phyloP scores from a whole-genome alignment of 1,140 invertebrate genomes.

The Drosophila fuyamai region DNA sequence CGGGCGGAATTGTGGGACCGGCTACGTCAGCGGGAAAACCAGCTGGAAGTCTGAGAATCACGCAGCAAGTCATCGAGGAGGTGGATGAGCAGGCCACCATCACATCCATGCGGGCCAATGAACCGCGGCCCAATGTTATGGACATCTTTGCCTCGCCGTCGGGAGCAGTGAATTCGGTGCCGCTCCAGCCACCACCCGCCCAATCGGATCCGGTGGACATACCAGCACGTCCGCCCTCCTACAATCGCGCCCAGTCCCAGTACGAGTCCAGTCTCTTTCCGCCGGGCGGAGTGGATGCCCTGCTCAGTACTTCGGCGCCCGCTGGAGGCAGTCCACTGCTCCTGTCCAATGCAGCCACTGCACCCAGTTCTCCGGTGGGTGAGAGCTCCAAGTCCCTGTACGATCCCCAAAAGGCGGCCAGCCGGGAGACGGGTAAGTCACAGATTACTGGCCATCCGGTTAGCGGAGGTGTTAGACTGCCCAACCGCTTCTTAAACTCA shows the following conservation, averaged over 20 bases:
- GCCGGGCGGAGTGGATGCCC: slow-evolving; percentile 69
- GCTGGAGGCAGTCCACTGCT: slow-evolving; percentile 49
- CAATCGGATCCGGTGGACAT: slow-evolving; percentile 85
- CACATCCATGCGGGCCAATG: slow-evolving; percentile 88
- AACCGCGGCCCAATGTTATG: slow-evolving; percentile 86
- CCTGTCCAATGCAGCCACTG: slow-evolving; percentile 54
- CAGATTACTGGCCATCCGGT: neutral
- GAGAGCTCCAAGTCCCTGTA: slow-evolving; percentile 79
- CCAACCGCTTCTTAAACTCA: slow-evolving; percentile 43
- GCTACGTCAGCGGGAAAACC: slow-evolving; percentile 44
- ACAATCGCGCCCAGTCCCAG: slow-evolving; percentile 74
- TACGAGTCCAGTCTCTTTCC: slow-evolving; percentile 67
- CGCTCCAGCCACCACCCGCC: slow-evolving; percentile 73
- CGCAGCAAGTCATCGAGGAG: slow-evolving; percentile 92
- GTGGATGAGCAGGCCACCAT: slow-evolving; percentile 93
- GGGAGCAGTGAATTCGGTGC: slow-evolving; percentile 64
- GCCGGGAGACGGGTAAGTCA: slow-evolving; percentile 77
- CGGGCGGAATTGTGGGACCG: slow-evolving; percentile 19
- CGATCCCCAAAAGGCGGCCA: slow-evolving; percentile 58
- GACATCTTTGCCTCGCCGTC: slow-evolving; percentile 85
- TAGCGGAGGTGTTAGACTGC: slow-evolving; percentile 22
- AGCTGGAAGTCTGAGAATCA: slow-evolving; percentile 89
- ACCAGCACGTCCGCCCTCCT: slow-evolving; percentile 63
- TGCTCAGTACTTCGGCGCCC: slow-evolving; percentile 76
- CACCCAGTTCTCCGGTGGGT: slow-evolving; percentile 66